Base-by-base conservation (phyloP, 2,797 vertebrate genomes). In the Tangara arthus region DNA sequence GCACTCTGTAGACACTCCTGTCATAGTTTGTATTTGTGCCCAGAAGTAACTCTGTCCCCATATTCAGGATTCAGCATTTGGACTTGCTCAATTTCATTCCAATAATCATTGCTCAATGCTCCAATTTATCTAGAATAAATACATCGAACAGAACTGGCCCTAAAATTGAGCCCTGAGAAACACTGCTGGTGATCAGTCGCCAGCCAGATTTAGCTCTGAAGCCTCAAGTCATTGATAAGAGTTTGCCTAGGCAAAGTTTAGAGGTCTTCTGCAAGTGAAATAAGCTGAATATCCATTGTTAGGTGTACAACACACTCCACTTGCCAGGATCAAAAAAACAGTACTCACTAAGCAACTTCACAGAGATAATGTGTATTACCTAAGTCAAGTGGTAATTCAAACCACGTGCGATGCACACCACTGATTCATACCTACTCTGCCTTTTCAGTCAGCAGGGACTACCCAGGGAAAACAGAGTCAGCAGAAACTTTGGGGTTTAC, bases 141-240 rank as follows among this genome's bases (percentile, higher is more conserved):
- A 47, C 1, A 42, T 6, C 12, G 28, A 69, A 49, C 20, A 60
- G 55, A 50, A 61, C 41, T 27, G 14, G 17, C 20, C 14, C 46
- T 41, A 28, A 50, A 41, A 76, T 0, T 52, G 32, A 72, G 11
- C 46, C 32, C 42, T 3, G 4, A 79, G 27, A 49, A 75, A 15
- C 60, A 61, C 9, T 0, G 2, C 52, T 42, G 37, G 19, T 55
- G 26, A 28, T 37, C 0, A 0, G 15, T 19, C 0, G 0, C 39
- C 72, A 69, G 68, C 2, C 52, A 49, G 32, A 65, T 42, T 39
- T 41, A n/a, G 26, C 21, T n/a, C 39, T 57, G 55, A 91, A 69
- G n/a, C 55, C 64, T 81, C 30, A 30, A 68, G 15, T 9, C 6
- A 22, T 27, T 49, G 64, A 6, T 30, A 53, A 47, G 19, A 81